A percentile compares a stretch with the other conserved stretches of the same genome.
Evolutionary conservation across 1,140 invertebrate genomes (phyloP).

Genomic region (Cryptotermes secundus): DNA sequence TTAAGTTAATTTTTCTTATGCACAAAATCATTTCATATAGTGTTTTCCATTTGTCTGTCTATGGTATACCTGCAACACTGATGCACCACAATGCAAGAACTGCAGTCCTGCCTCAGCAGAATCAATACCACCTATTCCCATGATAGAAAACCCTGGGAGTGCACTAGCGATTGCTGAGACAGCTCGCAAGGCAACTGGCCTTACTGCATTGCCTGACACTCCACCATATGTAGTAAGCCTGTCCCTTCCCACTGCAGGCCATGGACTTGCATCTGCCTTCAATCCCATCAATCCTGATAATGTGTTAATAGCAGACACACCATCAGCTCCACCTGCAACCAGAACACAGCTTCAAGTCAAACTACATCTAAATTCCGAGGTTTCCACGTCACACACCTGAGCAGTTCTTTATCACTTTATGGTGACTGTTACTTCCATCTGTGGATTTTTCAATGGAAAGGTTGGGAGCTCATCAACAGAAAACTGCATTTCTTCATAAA

Average conservation of each 20-base stretch:
- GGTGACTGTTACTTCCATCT: too few species aligned
- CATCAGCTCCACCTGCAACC: slow-evolving; percentile 76
- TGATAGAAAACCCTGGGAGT: slow-evolving; percentile 85
- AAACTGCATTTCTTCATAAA: too few species aligned
- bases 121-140: slow-evolving; percentile 96
- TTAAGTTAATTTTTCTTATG: too few species aligned
- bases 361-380: too few species aligned
- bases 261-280: slow-evolving; percentile 74
- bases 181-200: slow-evolving; percentile 88
- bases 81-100: slow-evolving; percentile 89
- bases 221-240: slow-evolving; percentile 94
- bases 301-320: slow-evolving; percentile 97
- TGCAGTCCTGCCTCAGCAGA: slow-evolving; percentile 91
- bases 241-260: slow-evolving; percentile 84
- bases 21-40: too few species aligned
- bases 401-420: too few species aligned
- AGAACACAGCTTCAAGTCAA: too few species aligned
- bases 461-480: too few species aligned
- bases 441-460: too few species aligned
- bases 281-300: slow-evolving; percentile 92
- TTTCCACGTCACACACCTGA: too few species aligned
- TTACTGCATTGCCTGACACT: slow-evolving; percentile 92
- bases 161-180: slow-evolving; percentile 82
- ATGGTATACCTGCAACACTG: slow-evolving; percentile 79
- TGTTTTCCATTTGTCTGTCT: too few species aligned